phyloP scores from a whole-genome alignment of 2,888 invertebrate species.

The Phyllotreta cruciferae region DNA sequence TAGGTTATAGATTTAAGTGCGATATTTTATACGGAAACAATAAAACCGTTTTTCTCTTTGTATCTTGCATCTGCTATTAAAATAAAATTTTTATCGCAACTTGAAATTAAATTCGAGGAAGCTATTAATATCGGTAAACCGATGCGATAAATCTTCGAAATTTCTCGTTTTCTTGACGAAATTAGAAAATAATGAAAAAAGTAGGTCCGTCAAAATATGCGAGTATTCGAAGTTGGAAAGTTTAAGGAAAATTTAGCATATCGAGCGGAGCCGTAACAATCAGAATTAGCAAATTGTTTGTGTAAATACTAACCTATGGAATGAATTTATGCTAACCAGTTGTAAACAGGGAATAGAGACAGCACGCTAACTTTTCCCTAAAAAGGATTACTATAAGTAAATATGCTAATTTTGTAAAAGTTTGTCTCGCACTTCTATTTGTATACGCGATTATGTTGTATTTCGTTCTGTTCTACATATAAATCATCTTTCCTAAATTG shows the following conservation, averaged over 20 bases:
- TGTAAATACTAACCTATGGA: constrained; percentile 40
- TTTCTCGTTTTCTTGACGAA: too few relatives aligned
- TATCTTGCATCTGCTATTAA: background rate
- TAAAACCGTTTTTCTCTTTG: background rate
- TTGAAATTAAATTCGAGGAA: too few relatives aligned
- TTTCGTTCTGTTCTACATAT: constrained; percentile 35
- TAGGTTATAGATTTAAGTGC: constrained; percentile 1
- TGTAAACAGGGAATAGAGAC: constrained; percentile 37
- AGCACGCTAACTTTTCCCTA: constrained; percentile 36
- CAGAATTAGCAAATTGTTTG: constrained; percentile 43
- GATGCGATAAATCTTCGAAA: too few relatives aligned
- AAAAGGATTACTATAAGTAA: constrained; percentile 48
- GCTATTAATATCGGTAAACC: too few relatives aligned
- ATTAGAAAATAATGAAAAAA: too few relatives aligned
- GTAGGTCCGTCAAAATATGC: too few relatives aligned
- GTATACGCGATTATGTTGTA: constrained; percentile 46
- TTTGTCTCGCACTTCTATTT: constrained; percentile 45
- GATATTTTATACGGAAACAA: too few relatives aligned
- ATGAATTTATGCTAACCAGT: constrained; percentile 43
- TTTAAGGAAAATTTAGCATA: constrained; percentile 33
- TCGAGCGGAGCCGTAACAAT: constrained; percentile 37
- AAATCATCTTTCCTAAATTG: constrained; percentile 28
- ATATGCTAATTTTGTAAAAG: constrained; percentile 50
- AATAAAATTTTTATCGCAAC: background rate
- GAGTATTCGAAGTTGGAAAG: too few relatives aligned